Evolutionary conservation across 2,797 vertebrate species (phyloP).

Genomic region (Pristis pectinata): DNA sequence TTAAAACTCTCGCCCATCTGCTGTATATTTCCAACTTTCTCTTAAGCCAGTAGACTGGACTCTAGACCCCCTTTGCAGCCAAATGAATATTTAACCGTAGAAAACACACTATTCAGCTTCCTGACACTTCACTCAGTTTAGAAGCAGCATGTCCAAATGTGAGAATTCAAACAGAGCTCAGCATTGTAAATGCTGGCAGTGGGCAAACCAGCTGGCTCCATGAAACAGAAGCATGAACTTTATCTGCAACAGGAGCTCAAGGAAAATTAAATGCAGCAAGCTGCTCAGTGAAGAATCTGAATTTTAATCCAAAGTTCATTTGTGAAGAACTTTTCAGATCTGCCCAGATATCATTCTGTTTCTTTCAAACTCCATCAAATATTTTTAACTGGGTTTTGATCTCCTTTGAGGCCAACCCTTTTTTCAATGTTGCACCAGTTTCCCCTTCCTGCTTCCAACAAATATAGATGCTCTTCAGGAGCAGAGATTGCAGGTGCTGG

Average conservation of each 20-base stretch:
- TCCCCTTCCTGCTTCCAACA: neutral
- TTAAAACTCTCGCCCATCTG: neutral
- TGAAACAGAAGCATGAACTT: neutral
- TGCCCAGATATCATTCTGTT: neutral
- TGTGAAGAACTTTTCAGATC: neutral
- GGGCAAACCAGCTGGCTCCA: neutral
- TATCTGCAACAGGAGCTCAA: neutral
- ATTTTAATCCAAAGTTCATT: neutral
- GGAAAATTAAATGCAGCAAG: neutral
- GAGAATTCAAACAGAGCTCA: constrained; percentile 5
- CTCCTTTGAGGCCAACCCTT: neutral
- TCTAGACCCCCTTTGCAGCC: neutral
- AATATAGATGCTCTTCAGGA: neutral
- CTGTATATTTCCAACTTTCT: neutral
- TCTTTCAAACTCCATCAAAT: neutral
- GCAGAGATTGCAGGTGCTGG: no score
- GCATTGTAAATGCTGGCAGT: neutral
- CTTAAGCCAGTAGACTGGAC: neutral
- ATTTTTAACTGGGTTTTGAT: neutral
- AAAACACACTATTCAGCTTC: neutral
- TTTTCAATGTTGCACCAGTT: neutral
- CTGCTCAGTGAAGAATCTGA: neutral
- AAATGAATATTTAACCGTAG: constrained; percentile 5
- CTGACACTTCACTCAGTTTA: neutral
- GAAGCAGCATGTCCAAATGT: neutral